phyloP scores from a whole-genome alignment of 35 echinoderm and acorn worm species.

The Apostichopus parvimensis region DNA sequence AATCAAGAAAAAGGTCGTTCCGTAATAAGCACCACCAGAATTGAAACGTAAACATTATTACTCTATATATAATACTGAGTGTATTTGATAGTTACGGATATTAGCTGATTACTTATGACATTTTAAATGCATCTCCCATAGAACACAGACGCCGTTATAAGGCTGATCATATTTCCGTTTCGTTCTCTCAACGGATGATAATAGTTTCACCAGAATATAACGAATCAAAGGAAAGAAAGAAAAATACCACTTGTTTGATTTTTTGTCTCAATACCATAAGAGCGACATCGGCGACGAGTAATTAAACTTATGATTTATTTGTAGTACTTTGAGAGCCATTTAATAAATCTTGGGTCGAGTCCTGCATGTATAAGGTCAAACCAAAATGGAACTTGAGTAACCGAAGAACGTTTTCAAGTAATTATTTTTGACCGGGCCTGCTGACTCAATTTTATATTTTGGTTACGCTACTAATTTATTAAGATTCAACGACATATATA shows the following conservation, averaged over 20 bases:
- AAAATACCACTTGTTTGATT: no score
- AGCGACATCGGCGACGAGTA: neutral
- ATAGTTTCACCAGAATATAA: neutral
- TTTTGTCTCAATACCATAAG: no score
- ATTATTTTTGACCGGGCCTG: neutral
- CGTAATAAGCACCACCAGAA: no score
- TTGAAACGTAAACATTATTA: no score
- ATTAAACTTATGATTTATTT: neutral
- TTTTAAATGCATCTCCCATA: neutral
- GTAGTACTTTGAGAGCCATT: neutral
- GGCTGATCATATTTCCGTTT: neutral
- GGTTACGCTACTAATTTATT: neutral
- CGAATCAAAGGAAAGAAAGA: no score
- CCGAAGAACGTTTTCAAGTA: neutral
- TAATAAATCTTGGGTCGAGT: neutral
- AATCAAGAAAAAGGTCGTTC: no score
- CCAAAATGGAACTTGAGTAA: neutral
- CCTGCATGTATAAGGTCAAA: neutral
- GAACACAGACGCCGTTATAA: neutral
- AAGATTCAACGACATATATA: neutral
- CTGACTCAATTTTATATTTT: neutral
- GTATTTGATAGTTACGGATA: neutral
- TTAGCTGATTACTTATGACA: neutral
- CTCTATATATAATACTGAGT: no score
- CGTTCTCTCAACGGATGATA: neutral